Evolutionary conservation across 1,140 invertebrate genomes (phyloP).

Genomic region (Orius insidiosus): DNA sequence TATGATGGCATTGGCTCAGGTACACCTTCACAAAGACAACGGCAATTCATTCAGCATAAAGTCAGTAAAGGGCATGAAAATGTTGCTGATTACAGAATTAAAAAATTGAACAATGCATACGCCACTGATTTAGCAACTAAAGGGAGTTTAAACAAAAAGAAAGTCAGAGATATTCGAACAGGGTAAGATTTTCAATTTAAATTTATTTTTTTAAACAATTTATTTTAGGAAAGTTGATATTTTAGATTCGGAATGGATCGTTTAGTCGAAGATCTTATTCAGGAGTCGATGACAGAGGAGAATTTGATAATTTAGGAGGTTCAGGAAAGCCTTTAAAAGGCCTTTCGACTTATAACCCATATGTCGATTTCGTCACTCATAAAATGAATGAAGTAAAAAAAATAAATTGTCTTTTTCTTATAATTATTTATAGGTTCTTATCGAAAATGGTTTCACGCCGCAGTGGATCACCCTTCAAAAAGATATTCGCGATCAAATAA

Average conservation of each 20-base stretch:
- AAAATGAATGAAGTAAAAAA: constrained; percentile 62
- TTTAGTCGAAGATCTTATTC: constrained; percentile 76
- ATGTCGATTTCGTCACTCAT: constrained; percentile 73
- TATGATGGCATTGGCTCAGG: constrained; percentile 62
- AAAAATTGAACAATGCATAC: constrained; percentile 35
- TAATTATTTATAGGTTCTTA: constrained; percentile 41
- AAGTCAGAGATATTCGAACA: constrained; percentile 50
- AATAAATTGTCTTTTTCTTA: no score
- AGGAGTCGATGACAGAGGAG: constrained; percentile 76
- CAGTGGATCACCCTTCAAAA: constrained; percentile 75
- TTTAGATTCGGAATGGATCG: constrained; percentile 62
- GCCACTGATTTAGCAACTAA: constrained; percentile 30
- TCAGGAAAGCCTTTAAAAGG: constrained; percentile 59
- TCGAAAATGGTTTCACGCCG: constrained; percentile 74
- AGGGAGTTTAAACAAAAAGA: constrained; percentile 30
- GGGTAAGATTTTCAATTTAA: constrained; percentile 27
- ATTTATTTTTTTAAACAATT: constrained; percentile 1
- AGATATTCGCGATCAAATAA: constrained; percentile 47
- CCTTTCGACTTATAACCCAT: constrained; percentile 59
- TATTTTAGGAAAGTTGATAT: constrained; percentile 13
- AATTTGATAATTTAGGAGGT: constrained; percentile 67
- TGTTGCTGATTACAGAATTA: constrained; percentile 52
- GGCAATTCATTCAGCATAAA: constrained; percentile 48
- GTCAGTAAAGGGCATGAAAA: constrained; percentile 56
- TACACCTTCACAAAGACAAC: constrained; percentile 55